phyloP scores from a whole-genome alignment of 2,888 invertebrate genomes.

The Ischnura elegans region DNA sequence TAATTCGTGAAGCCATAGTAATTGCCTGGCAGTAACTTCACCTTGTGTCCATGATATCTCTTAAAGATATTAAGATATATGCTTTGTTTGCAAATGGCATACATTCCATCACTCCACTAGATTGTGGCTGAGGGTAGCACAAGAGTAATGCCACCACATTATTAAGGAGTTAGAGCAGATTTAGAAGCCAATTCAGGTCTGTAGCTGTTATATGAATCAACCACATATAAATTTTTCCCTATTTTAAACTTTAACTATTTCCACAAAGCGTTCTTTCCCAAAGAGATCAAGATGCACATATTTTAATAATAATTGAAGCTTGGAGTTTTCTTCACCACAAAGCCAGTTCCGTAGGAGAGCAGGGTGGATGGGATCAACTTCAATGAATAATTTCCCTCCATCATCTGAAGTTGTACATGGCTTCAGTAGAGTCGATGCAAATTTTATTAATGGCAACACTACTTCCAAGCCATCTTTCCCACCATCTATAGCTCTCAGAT shows the following conservation, averaged over 20 bases:
- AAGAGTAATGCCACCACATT: too few species aligned
- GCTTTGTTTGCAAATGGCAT: too few species aligned
- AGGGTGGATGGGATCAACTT: slow-evolving; percentile 81
- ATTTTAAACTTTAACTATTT: slow-evolving; percentile 77
- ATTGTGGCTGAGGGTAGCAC: too few species aligned
- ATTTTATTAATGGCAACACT: slow-evolving; percentile 80
- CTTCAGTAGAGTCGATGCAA: slow-evolving; percentile 79
- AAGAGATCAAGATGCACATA: slow-evolving; percentile 80
- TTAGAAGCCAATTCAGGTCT: too few species aligned
- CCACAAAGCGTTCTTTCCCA: slow-evolving; percentile 81
- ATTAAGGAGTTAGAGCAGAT: too few species aligned
- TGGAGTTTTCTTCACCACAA: slow-evolving; percentile 75
- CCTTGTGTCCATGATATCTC: too few species aligned
- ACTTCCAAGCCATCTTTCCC: slow-evolving; percentile 83
- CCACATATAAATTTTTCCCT: too few species aligned
- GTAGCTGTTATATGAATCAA: too few species aligned
- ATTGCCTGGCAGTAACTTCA: too few species aligned
- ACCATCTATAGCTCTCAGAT: slow-evolving; percentile 83
- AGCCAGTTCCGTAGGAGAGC: slow-evolving; percentile 78
- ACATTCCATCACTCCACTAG: too few species aligned
- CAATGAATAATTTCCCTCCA: slow-evolving; percentile 80
- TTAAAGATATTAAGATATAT: too few species aligned
- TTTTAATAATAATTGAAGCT: slow-evolving; percentile 75
- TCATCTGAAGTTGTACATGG: slow-evolving; percentile 66
- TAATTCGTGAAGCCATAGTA: too few species aligned